Conservation (phyloP, 2,888 invertebrate species). For the Dioctria linearis region DNA sequence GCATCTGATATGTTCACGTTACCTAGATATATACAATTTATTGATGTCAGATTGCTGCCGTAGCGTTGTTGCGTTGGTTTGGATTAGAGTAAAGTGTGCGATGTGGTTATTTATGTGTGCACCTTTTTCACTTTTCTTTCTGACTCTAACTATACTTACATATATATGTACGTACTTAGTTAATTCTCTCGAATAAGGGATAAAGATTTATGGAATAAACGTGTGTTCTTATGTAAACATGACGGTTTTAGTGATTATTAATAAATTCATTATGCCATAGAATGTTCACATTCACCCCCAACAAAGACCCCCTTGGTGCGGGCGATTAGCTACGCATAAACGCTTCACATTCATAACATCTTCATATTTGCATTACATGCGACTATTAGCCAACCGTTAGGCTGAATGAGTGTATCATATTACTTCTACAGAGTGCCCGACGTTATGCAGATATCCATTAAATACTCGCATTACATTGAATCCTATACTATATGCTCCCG, state of each 20-base stretch:
- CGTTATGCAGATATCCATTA: conserved; percentile 45
- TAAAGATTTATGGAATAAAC: neutral
- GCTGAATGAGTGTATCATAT: conserved; percentile 48
- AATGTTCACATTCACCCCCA: neutral
- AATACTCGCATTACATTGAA: conserved; percentile 55
- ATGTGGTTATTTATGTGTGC: conserved; percentile 21
- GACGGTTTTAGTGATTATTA: neutral
- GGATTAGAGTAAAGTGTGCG: neutral
- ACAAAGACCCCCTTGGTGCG: neutral
- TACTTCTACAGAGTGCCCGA: conserved; percentile 51
- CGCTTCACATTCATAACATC: conserved; percentile 56
- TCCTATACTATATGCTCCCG: conserved; percentile 9
- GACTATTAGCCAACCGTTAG: conserved; percentile 50
- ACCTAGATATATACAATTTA: conserved; percentile 34
- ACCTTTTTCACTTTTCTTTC: conserved; percentile 29
- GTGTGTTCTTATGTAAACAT: conserved; percentile 21
- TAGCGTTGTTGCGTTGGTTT: neutral
- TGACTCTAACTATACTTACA: no score
- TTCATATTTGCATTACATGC: conserved; percentile 58
- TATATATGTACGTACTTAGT: neutral
- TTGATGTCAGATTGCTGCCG: conserved; percentile 35
- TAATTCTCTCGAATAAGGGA: conserved; percentile 22
- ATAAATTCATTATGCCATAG: neutral
- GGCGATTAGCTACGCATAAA: conserved; percentile 28
- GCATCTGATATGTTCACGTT: conserved; percentile 45